phyloP scores from a whole-genome alignment of 2,888 invertebrate species.

The Fabriciana adippe region DNA sequence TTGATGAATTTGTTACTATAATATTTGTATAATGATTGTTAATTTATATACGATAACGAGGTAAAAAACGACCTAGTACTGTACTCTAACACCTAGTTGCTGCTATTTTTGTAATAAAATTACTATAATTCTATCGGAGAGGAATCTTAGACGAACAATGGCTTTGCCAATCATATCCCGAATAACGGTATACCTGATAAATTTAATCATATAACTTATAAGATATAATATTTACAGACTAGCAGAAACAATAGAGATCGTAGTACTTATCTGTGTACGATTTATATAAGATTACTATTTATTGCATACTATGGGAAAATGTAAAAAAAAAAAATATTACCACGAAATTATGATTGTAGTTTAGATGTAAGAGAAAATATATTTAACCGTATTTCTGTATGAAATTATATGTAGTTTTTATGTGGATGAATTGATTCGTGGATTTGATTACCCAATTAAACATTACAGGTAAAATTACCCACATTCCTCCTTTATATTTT shows the following conservation, averaged over 20 bases:
- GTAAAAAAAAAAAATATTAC: slow-evolving; percentile 74
- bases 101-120: slow-evolving; percentile 31
- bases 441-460: slow-evolving; percentile 68
- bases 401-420: slow-evolving; percentile 83
- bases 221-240: slow-evolving; percentile 65
- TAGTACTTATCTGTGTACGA: slow-evolving; percentile 62
- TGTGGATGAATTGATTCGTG: slow-evolving; percentile 77
- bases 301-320: slow-evolving; percentile 76
- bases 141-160: slow-evolving; percentile 38
- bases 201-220: slow-evolving; percentile 59
- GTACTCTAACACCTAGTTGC: slow-evolving; percentile 26
- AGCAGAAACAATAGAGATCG: slow-evolving; percentile 57
- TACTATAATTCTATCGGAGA: slow-evolving; percentile 21
- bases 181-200: slow-evolving; percentile 75
- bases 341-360: slow-evolving; percentile 76
- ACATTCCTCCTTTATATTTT: slow-evolving; percentile 39
- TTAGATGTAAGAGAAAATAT: slow-evolving; percentile 77
- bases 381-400: slow-evolving; percentile 83
- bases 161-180: slow-evolving; percentile 69
- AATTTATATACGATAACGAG: slow-evolving; percentile 23
- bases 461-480: slow-evolving; percentile 48
- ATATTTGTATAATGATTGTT: slow-evolving; percentile 28
- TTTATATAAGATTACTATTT: slow-evolving; percentile 72
- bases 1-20: slow-evolving; percentile 29
- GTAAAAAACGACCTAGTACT: slow-evolving; percentile 29